Base-by-base conservation (phyloP, 2,797 vertebrate genomes). In the Oceanodroma leucorhoa region DNA sequence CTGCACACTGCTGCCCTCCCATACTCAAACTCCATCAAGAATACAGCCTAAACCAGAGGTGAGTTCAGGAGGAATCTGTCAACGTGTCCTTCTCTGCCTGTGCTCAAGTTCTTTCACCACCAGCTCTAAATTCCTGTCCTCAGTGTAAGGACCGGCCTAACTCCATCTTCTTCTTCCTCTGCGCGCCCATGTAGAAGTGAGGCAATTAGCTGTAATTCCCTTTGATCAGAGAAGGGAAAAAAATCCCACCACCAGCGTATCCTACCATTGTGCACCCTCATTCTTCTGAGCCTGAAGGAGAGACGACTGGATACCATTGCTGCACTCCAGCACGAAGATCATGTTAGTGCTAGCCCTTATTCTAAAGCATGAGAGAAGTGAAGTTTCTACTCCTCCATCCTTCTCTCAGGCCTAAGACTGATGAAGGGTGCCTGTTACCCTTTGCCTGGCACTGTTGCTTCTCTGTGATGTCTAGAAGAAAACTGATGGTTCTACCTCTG, bases 291-390 rank as follows among this genome's bases (percentile, higher is more conserved):
- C 12, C n/a, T 57, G 38, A 65, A 45, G 26, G 26, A 34, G 43
- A 48, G 10, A 38, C 57, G 32, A 30, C 14, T 1, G 0, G 16
- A 54, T 45, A 46, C 2, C 17, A 21, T 26, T 38, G 27, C 34
- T 76, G 41, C 6, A 26, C 11, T 67, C 48, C 71, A 93, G 30
- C 54, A 38, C 10, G 18, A 55, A 86, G 65, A 48, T 32, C 14
- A 3, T 5, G 6, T 16, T 38, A 38, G 8, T 67, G 24, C 32
- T 58, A 41, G 23, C 27, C 29, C 45, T 73, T 48, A 34, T 24
- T 46, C 21, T 11, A 51, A 62, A 58, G 26, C 30, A 38, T 7
- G 26, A 67, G 8, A 77, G 24, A 72, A 83, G 9, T 36, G 7
- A 85, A 84, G 8, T 6, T 3, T 50, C 53, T 77, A 32, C 20